Conservation (phyloP, 2,888 invertebrate species). For the Bombyx huttoni region DNA sequence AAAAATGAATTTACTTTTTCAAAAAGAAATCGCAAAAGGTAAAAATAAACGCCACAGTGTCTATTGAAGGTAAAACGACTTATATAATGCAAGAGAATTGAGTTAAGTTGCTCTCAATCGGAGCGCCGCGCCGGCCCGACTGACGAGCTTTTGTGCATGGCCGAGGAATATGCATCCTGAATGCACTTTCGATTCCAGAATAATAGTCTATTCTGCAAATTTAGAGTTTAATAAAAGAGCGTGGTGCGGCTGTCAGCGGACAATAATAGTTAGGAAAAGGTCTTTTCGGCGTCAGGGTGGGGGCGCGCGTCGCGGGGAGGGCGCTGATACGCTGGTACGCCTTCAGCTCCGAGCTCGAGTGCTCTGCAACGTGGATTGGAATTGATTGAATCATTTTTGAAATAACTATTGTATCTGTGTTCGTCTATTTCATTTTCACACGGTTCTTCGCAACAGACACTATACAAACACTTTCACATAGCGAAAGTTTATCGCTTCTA, state of each 20-base stretch:
- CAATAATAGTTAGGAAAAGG: background rate
- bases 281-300: background rate
- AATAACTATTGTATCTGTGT: background rate
- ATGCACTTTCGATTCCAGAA: background rate
- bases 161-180: background rate
- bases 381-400: background rate
- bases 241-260: background rate
- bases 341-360: background rate
- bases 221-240: background rate
- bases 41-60: background rate
- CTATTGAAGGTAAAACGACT: background rate
- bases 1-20: background rate
- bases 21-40: too few relatives aligned
- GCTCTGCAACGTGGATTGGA: background rate
- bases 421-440: background rate
- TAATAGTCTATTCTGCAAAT: background rate
- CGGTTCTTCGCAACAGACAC: too few relatives aligned
- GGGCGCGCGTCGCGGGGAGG: background rate
- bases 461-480: too few relatives aligned
- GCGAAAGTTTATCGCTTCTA: too few relatives aligned
- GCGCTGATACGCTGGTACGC: background rate
- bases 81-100: background rate
- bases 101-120: background rate
- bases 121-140: background rate
- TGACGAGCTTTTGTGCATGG: background rate